phyloP scores from a whole-genome alignment of 2,888 invertebrate species.

The Drosophila cognata region DNA sequence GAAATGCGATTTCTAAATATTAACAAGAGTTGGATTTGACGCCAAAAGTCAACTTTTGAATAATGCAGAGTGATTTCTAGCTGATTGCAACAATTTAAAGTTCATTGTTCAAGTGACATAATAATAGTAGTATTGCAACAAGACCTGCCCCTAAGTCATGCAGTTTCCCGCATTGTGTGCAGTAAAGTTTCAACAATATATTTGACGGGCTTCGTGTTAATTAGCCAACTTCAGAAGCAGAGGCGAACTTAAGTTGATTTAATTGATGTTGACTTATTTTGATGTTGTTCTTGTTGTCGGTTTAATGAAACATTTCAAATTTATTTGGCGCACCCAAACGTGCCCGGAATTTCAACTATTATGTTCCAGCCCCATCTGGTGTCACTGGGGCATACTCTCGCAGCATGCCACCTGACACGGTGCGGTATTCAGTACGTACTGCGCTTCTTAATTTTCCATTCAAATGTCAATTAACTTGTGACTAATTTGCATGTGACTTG shows the following conservation, averaged over 20 bases:
- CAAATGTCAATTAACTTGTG: neutral
- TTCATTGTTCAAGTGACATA: neutral
- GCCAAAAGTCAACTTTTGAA: neutral
- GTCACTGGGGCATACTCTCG: neutral
- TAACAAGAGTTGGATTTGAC: neutral
- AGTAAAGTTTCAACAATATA: neutral
- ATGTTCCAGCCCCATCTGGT: neutral
- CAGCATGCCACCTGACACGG: neutral
- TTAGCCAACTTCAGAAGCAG: slow-evolving; percentile 33
- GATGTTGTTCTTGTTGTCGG: slow-evolving; percentile 4
- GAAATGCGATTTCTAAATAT: neutral
- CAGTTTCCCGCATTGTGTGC: neutral
- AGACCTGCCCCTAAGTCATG: no score
- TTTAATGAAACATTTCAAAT: slow-evolving; percentile 57
- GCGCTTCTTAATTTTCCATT: slow-evolving; percentile 2
- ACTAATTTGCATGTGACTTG: no score
- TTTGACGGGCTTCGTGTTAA: slow-evolving; percentile 34
- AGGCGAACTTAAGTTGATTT: slow-evolving; percentile 33
- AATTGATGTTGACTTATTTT: slow-evolving; percentile 33
- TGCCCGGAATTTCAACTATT: slow-evolving; percentile 38
- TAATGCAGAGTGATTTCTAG: neutral
- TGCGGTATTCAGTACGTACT: neutral
- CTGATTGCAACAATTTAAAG: neutral
- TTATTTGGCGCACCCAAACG: slow-evolving; percentile 53
- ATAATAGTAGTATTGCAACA: neutral